Conservation (phyloP, 2,113 vertebrate genomes). For the Dolichallabes microphthalmus region DNA sequence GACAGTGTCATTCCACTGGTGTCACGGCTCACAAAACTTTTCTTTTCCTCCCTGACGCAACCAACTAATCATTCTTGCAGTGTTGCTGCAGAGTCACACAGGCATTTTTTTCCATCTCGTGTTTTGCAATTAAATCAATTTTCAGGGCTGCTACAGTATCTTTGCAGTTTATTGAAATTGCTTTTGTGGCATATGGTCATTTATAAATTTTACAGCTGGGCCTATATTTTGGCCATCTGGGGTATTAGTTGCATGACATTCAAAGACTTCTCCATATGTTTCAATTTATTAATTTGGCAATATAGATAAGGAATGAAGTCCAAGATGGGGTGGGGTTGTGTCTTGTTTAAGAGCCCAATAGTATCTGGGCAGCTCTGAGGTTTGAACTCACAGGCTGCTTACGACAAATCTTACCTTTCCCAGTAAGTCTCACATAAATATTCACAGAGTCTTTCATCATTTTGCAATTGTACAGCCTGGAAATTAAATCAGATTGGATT, state of each 20-base stretch:
- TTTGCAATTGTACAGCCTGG: not conserved
- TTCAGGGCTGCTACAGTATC: not conserved
- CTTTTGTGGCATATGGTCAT: not conserved
- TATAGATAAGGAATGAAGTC: not conserved
- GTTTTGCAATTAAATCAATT: conserved; percentile 3
- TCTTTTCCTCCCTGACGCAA: conserved; percentile 10
- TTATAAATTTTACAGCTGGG: conserved; percentile 15
- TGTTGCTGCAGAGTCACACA: not conserved
- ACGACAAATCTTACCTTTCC: not conserved
- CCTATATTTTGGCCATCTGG: conserved; percentile 1
- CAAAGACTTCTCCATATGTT: conserved; percentile 6
- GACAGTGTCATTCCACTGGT: not conserved
- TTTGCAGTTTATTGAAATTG: conserved; percentile 5
- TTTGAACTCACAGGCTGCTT: not conserved
- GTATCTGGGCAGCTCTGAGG: not conserved
- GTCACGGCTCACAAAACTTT: not conserved
- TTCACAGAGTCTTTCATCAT: not conserved
- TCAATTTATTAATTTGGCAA: conserved; percentile 12
- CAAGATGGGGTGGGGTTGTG: not conserved
- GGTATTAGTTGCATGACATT: conserved; percentile 1
- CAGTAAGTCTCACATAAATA: not conserved
- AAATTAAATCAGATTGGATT: not conserved
- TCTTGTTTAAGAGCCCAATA: not conserved
- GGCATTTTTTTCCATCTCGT: not conserved
- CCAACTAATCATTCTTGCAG: conserved; percentile 13